Evolutionary conservation across 1,140 invertebrate genomes (phyloP).

Genomic region (Camponotus pennsylvanicus): DNA sequence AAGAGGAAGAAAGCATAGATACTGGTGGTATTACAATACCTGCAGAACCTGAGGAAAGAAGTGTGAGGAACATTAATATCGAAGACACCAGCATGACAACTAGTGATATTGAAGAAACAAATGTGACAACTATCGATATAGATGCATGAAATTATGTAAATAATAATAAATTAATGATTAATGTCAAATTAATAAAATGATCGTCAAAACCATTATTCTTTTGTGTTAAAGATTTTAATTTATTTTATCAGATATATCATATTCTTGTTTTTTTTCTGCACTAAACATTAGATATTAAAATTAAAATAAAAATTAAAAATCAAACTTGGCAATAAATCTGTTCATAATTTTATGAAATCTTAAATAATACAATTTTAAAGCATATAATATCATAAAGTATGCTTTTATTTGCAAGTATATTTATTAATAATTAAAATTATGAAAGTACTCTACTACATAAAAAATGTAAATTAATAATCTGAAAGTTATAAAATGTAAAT

Average conservation of each 20-base stretch:
- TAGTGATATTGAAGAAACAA: constrained; percentile 69
- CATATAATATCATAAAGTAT: not conserved
- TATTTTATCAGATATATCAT: constrained; percentile 8
- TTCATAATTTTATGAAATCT: constrained; percentile 29
- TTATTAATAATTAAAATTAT: constrained; percentile 79
- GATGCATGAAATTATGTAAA: constrained; percentile 72
- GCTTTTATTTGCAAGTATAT: constrained; percentile 67
- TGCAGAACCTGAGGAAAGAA: constrained; percentile 81
- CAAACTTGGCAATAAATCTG: constrained; percentile 37
- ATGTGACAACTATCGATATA: constrained; percentile 69
- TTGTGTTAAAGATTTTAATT: constrained; percentile 8
- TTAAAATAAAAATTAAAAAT: not conserved
- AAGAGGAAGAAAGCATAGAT: constrained; percentile 87
- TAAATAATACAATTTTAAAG: constrained; percentile 40
- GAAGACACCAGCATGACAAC: constrained; percentile 47
- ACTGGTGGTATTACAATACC: constrained; percentile 89
- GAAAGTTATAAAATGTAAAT: constrained; percentile 70
- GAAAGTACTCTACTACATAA: constrained; percentile 75
- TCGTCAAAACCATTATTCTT: constrained; percentile 1
- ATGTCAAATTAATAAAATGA: constrained; percentile 32
- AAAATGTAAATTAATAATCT: constrained; percentile 76
- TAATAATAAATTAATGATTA: constrained; percentile 23
- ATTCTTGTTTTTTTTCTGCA: not conserved
- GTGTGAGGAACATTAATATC: constrained; percentile 69
- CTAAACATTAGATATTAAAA: constrained; percentile 35